Evolutionary conservation across 1,140 invertebrate genomes (phyloP).

Genomic region (Zaprionus ornatus): DNA sequence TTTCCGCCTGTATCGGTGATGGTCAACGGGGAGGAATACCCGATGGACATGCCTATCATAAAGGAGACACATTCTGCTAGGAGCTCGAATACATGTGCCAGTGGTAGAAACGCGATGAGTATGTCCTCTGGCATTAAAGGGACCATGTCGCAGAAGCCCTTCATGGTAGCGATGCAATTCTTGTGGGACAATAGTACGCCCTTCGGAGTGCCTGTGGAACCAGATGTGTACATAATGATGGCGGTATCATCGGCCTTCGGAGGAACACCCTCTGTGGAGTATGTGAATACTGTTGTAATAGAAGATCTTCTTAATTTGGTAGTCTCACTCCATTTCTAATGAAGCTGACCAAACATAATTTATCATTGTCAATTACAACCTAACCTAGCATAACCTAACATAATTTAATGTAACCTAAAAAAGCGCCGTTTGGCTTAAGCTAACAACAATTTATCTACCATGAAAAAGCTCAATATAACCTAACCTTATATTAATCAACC

Average conservation of each 20-base stretch:
- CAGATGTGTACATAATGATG: constrained; percentile 98
- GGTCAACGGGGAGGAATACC: constrained; percentile 97
- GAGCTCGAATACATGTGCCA: constrained; percentile 99
- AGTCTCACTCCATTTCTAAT: not conserved
- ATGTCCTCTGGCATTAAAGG: constrained; percentile 90
- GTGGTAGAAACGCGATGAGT: constrained; percentile 97
- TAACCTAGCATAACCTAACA: not conserved
- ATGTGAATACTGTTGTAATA: not conserved
- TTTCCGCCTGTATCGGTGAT: constrained; percentile 98
- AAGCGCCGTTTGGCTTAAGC: too few relatives aligned
- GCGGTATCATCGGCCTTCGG: constrained; percentile 91
- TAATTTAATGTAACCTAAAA: too few relatives aligned
- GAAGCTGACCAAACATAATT: not conserved
- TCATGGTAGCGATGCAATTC: constrained; percentile 95
- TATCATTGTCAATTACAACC: not conserved
- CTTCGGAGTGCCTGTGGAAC: constrained; percentile 96
- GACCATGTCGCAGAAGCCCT: constrained; percentile 94
- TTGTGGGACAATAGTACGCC: constrained; percentile 94
- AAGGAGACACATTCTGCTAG: constrained; percentile 90
- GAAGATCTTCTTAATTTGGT: not conserved
- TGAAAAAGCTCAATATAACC: too few relatives aligned
- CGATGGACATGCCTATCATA: constrained; percentile 94
- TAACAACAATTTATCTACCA: too few relatives aligned
- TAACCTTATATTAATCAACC: too few relatives aligned
- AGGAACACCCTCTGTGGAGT: constrained; percentile 84